phyloP scores from a whole-genome alignment of 2,888 invertebrate genomes.

The Tachina lurida region DNA sequence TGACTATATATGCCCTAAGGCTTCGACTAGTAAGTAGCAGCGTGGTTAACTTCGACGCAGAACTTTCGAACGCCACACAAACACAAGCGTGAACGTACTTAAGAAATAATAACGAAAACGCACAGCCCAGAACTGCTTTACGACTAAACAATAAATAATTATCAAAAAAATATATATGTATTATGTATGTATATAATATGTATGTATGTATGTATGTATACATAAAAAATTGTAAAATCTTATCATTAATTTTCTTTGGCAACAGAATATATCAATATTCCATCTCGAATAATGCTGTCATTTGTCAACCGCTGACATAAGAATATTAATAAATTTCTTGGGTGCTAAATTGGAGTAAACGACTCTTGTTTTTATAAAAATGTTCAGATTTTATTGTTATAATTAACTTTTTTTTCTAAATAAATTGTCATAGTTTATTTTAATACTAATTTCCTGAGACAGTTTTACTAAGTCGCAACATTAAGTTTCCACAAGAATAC shows the following conservation, averaged over 20 bases:
- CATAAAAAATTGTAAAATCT: neutral
- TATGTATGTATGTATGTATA: no score
- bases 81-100: no score
- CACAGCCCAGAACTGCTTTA: no score
- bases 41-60: no score
- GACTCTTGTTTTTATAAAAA: neutral
- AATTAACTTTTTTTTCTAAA: neutral
- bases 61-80: no score
- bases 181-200: no score
- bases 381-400: neutral
- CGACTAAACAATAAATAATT: no score
- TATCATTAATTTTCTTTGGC: neutral
- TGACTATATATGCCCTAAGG: no score
- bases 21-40: no score
- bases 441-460: slow-evolving; percentile 45
- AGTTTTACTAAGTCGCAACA: slow-evolving; percentile 56
- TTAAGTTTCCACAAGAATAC: slow-evolving; percentile 42
- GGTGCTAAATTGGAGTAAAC: slow-evolving; percentile 34
- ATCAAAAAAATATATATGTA: no score
- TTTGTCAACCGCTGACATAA: slow-evolving; percentile 38
- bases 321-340: slow-evolving; percentile 33
- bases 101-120: no score
- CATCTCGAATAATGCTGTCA: neutral
- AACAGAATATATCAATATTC: slow-evolving; percentile 1
- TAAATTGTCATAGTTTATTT: slow-evolving; percentile 48